phyloP scores from a whole-genome alignment of 2,113 vertebrate species.

The Anoplopoma fimbria region DNA sequence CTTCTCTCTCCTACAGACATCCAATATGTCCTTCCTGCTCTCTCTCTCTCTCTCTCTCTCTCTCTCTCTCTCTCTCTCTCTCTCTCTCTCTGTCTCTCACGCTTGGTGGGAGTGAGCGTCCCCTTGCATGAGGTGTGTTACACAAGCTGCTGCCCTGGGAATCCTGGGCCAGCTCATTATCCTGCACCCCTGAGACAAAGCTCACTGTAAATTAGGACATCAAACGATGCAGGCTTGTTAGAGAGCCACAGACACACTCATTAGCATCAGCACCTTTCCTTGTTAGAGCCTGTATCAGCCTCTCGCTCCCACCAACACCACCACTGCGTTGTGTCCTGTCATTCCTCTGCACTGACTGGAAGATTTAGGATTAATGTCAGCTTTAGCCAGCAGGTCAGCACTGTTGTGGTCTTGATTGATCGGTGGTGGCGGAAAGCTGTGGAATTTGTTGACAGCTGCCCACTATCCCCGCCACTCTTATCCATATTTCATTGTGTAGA shows the following conservation, averaged over 20 bases:
- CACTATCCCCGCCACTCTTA: slow-evolving; percentile 53
- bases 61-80: neutral
- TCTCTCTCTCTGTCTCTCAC: slow-evolving; percentile 52
- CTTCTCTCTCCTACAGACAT: slow-evolving; percentile 55
- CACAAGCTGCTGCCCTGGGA: slow-evolving; percentile 79
- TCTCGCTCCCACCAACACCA: slow-evolving; percentile 50
- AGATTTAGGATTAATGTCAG: slow-evolving; percentile 79
- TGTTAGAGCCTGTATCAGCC: slow-evolving; percentile 66
- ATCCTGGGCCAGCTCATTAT: slow-evolving; percentile 79
- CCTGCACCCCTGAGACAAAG: slow-evolving; percentile 73
- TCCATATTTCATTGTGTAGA: slow-evolving; percentile 59
- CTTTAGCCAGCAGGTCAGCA: slow-evolving; percentile 66
- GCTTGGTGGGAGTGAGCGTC: slow-evolving; percentile 47
- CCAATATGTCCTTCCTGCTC: slow-evolving; percentile 49
- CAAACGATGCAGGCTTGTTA: slow-evolving; percentile 73
- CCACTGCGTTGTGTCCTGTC: slow-evolving; percentile 50
- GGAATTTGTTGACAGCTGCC: slow-evolving; percentile 75
- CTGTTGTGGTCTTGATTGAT: slow-evolving; percentile 73
- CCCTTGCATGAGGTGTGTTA: slow-evolving; percentile 72
- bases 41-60: slow-evolving; percentile 1
- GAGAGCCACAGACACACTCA: slow-evolving; percentile 72
- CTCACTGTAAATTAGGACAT: slow-evolving; percentile 77
- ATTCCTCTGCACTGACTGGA: slow-evolving; percentile 65
- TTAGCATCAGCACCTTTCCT: slow-evolving; percentile 80
- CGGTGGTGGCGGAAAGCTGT: slow-evolving; percentile 66